A percentile compares a stretch with the other conserved stretches of the same genome.
These are phyloP conservation scores for Drosophila ananassae DNA, from an alignment of 1,140 invertebrate genomes.

Conservation along the genomic window DNA sequence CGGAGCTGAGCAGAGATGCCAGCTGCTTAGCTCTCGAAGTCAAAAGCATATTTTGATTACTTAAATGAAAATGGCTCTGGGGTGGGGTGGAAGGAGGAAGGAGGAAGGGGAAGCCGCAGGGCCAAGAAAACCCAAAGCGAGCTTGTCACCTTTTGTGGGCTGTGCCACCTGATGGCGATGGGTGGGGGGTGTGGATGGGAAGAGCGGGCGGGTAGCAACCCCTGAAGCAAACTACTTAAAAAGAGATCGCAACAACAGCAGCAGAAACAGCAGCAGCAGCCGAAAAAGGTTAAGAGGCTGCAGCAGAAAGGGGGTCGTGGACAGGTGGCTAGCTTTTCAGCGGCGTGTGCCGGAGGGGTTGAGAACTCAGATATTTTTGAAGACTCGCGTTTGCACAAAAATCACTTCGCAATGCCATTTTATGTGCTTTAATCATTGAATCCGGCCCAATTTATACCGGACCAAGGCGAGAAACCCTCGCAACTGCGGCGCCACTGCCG, in stretches of 20 bases:
- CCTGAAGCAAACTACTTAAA: constrained; percentile 78
- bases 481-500: not conserved
- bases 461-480: no score
- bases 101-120: constrained; percentile 12
- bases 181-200: constrained; percentile 4
- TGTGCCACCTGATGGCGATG: constrained; percentile 24
- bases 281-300: constrained; percentile 78
- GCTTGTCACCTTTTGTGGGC: constrained; percentile 66
- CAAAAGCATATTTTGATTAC: constrained; percentile 82
- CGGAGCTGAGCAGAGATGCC: constrained; percentile 27
- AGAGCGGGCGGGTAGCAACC: constrained; percentile 43
- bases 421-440: not conserved
- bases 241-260: constrained; percentile 66
- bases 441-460: no score
- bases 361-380: not conserved
- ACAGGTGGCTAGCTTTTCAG: not conserved
- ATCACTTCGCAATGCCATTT: not conserved
- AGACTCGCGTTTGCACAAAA: no score
- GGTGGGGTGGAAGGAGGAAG: not conserved
- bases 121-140: constrained; percentile 54
- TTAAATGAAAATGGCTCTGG: constrained; percentile 67
- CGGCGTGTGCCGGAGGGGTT: not conserved
- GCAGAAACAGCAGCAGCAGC: constrained; percentile 15
- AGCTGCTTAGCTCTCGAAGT: constrained; percentile 72
- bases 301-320: constrained; percentile 41